Base-by-base conservation (phyloP, 2,797 vertebrate genomes). In the Falco novaeseelandiae region DNA sequence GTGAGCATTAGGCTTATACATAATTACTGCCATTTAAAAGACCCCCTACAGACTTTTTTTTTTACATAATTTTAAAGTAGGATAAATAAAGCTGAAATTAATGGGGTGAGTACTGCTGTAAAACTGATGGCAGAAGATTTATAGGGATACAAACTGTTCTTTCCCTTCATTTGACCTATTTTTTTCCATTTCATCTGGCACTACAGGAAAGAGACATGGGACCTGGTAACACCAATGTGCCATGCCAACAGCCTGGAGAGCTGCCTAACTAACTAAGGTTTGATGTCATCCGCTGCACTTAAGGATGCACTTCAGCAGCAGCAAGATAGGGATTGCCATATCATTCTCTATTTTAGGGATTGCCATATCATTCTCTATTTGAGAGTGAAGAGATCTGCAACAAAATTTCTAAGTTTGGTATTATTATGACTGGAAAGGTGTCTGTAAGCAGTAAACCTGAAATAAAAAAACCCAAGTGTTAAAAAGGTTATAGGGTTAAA, bases 91-190 rank as follows among this genome's bases (percentile, higher is more conserved):
- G 12, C 40, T 88, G 61, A 81, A 88, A 84, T 74, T 71, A 85
- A 85, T 48, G 29, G 34, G 20, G 30, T 85, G 25, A 90, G 2
- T 11, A 51, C 20, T 71, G 57, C 30, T 90, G 40, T 46, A 81
- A 59, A 86, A 81, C 40, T 46, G 38, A 80, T 66, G 48, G 61
- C 40, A 91, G 65, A 73, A 72, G 42, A 80, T 71, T 86, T n/a
- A 70, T 29, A 70, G 52, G 52, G 80, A 85, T 46, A 83, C 2
- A 26, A 96, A 55, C 10, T 69, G 22, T 54, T 85, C 52, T 65
- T 95, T 94, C 49, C 40, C 57, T 91, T 81, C 57, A 77, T 77
- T 95, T 90, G 76, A 90, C 29, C 69, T 44, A 52, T 76, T 40
- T 89, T 88, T 36, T 91, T 83, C 36, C 29, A 42, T 92, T 83